Base-by-base conservation (phyloP, 2,888 invertebrate genomes). In the Hermodice carunculata region DNA sequence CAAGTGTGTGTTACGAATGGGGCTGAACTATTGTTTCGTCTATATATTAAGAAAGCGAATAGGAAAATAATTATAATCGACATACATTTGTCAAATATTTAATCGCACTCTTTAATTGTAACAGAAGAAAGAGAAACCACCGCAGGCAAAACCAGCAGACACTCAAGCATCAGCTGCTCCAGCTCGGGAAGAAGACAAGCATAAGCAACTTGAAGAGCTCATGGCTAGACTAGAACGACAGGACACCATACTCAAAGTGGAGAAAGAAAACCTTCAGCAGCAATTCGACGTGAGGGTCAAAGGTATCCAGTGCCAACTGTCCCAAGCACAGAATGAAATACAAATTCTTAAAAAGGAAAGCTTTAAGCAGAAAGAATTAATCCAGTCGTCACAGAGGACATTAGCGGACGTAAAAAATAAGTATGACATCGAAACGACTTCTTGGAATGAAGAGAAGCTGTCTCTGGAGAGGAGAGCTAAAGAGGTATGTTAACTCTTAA, bases 371-470 rank as follows among this genome's bases (percentile, higher is more conserved):
- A 24, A 66, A 44, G 69, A 68, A 19, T 59, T 70, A 28, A 42
- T 74, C 31, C 59, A 67, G 40, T 65, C 64, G 34, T 68, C 72
- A 8, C 34, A 66, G 26, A 43, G 57, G 34, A 61, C 70, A 3
- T 52, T 74, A 31, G 34, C 66, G 8, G 74, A 74, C 34, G 51
- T 74, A 26, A 64, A 69, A 31, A 64, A 67, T 53, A 48, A 69
- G 19, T 74, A 74, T 52, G 74, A 74, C 51, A 24, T 53, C 22
- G 60, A 54, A 2, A 64, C 78, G 58, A 66, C 69, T 1, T 66
- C 78, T 22, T 80, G 80, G 76, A 77, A 79, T 26, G 80, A 81
- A 4, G 82, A 84, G 52, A 76, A 75, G 48, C 67, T 64, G 2
- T 66, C 69, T 0, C 66, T 81, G 14, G 76, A 76, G 58, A 70